Conservation (phyloP, 2,797 vertebrate genomes). For the Tangara arthus region DNA sequence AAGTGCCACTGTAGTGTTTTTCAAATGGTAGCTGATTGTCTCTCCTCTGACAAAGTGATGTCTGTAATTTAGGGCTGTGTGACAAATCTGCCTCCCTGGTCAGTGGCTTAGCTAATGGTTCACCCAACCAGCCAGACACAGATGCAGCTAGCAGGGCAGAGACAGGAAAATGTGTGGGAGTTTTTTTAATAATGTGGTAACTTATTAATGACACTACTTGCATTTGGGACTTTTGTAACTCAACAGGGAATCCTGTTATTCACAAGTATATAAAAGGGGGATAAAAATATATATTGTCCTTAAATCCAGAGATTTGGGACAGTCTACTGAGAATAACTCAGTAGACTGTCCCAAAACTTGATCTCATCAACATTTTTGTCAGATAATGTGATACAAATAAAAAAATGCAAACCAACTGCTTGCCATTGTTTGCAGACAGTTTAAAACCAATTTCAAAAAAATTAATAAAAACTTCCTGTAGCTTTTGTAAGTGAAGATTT, state of each 20-base stretch:
- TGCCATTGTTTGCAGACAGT: neutral
- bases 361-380: constrained; percentile 32
- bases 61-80: neutral
- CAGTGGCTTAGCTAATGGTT: neutral
- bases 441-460: neutral
- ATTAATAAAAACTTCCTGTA: neutral
- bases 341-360: neutral
- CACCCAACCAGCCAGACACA: neutral
- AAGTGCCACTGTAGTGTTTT: neutral
- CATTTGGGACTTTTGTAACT: neutral
- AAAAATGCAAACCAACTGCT: neutral
- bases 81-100: neutral
- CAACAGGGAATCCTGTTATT: neutral
- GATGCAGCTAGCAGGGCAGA: neutral
- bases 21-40: neutral
- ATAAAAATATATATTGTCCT: neutral
- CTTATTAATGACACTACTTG: neutral
- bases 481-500: neutral
- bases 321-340: neutral
- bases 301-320: neutral
- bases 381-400: neutral
- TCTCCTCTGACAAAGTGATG: neutral
- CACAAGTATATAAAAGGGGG: neutral
- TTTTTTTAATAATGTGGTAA: neutral
- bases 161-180: neutral